A percentile compares a stretch with the other conserved stretches of the same genome.
phyloP scores from a whole-genome alignment of 2,888 invertebrate species.

The Ochropacha duplaris region DNA sequence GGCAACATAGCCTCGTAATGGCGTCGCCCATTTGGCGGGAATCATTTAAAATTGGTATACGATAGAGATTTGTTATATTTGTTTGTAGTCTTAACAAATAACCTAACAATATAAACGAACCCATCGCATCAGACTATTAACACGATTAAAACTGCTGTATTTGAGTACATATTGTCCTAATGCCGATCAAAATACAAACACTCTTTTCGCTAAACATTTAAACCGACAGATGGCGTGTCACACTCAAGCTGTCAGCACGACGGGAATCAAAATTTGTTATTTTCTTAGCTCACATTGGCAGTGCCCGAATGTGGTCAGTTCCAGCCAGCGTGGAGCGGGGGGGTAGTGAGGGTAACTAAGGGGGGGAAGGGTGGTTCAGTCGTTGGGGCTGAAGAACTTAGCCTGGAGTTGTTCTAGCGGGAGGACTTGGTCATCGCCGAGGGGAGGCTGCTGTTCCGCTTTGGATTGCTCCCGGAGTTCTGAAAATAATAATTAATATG shows the following conservation, averaged over 20 bases:
- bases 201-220: neutral
- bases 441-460: constrained; percentile 65
- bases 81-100: constrained; percentile 26
- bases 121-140: neutral
- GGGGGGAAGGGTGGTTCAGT: constrained; percentile 35
- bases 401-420: constrained; percentile 61
- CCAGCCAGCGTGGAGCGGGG: constrained; percentile 6
- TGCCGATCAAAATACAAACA: neutral
- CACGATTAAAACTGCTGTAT: neutral
- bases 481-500: too few relatives aligned
- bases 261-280: neutral
- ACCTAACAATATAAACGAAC: neutral
- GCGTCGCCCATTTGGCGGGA: constrained; percentile 1
- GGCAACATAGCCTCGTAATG: constrained; percentile 6
- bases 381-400: constrained; percentile 54
- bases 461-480: constrained; percentile 73
- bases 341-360: constrained; percentile 8
- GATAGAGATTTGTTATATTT: constrained; percentile 5
- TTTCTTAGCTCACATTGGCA: neutral
- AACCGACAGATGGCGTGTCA: neutral
- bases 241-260: neutral
- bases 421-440: constrained; percentile 66
- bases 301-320: neutral
- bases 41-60: neutral
- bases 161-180: neutral